Conservation (phyloP, 2,113 vertebrate species). For the Pelusios castaneus region DNA sequence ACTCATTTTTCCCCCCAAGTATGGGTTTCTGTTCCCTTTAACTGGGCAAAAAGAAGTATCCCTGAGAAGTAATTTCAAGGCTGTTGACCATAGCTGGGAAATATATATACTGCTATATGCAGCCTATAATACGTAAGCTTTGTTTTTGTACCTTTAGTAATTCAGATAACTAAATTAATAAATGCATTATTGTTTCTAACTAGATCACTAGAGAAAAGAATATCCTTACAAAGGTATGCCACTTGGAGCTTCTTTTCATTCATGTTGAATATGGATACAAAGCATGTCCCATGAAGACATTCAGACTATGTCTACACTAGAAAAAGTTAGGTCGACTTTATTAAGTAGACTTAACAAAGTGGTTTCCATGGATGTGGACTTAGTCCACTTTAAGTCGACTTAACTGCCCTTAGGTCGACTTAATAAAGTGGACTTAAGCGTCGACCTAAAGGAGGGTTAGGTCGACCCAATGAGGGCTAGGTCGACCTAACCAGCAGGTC, state of each 20-base stretch:
- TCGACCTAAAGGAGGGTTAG: too few relatives aligned
- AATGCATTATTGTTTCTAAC: neutral
- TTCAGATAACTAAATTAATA: neutral
- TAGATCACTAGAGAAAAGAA: neutral
- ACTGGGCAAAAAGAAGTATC: neutral
- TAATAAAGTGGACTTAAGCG: too few relatives aligned
- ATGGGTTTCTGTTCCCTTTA: neutral
- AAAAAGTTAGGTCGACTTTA: too few relatives aligned
- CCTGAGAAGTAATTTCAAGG: neutral
- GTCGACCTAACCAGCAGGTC: too few relatives aligned
- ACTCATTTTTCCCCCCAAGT: neutral
- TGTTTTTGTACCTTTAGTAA: neutral
- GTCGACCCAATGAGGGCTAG: too few relatives aligned
- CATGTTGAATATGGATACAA: neutral
- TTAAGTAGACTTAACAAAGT: too few relatives aligned
- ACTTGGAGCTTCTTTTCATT: neutral
- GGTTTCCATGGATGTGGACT: too few relatives aligned
- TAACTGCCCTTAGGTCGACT: too few relatives aligned
- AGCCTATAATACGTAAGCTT: neutral
- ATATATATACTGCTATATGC: neutral
- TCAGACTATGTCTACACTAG: too few relatives aligned
- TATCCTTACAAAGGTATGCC: fast-evolving
- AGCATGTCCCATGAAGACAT: neutral
- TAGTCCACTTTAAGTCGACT: too few relatives aligned
- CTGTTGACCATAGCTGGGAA: neutral